Evolutionary conservation across 2,797 vertebrate species (phyloP).

Genomic region (Anisognathus igniventris): DNA sequence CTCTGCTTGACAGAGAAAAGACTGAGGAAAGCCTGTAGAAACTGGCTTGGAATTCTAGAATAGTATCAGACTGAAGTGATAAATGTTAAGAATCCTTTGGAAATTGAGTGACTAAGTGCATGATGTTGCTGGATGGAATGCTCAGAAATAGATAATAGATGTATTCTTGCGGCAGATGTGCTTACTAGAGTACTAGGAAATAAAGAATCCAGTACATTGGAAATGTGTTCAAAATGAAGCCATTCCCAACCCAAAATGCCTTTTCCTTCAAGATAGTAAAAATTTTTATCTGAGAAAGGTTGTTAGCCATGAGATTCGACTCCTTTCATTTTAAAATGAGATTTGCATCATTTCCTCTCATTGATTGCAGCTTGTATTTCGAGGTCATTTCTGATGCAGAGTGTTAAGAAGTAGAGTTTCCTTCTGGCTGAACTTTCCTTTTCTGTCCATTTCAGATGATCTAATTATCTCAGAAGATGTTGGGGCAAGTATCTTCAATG

Average conservation of each 20-base stretch:
- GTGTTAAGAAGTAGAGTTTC: not conserved
- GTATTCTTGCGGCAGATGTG: not conserved
- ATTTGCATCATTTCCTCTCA: not conserved
- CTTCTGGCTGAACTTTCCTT: not conserved
- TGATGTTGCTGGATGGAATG: not conserved
- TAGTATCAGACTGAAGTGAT: not conserved
- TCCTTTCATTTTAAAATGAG: not conserved
- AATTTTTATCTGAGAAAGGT: not conserved
- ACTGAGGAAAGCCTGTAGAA: not conserved
- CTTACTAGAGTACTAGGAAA: not conserved
- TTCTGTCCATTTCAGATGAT: constrained; percentile 78
- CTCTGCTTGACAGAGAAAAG: not conserved
- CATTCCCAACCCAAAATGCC: not conserved
- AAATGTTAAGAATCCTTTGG: not conserved
- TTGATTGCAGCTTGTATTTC: not conserved
- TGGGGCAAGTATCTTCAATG: constrained; percentile 87
- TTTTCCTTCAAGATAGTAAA: not conserved
- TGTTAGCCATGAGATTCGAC: not conserved
- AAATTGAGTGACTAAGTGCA: not conserved
- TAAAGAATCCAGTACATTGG: not conserved
- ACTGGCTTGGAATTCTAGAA: not conserved
- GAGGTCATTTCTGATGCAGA: not conserved
- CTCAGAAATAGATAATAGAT: not conserved
- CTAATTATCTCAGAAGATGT: constrained; percentile 75
- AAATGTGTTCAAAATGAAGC: not conserved